Conservation (phyloP, 2,888 invertebrate genomes). For the Drosophila macrospina region DNA sequence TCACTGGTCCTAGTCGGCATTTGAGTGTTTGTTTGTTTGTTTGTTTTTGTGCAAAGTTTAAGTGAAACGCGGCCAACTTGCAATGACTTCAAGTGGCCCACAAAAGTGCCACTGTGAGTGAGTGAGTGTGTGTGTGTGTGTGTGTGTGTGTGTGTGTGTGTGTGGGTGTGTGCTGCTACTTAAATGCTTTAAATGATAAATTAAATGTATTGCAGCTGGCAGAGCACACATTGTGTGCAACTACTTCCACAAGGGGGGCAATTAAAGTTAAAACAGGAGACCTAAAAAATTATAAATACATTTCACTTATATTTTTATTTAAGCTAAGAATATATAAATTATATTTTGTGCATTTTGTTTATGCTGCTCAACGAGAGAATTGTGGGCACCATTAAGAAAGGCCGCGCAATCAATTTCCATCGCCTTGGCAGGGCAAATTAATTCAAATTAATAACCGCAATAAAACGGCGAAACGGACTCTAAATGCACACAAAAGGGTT, state of each 20-base stretch:
- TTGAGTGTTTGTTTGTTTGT: constrained; percentile 58
- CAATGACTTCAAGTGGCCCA: constrained; percentile 55
- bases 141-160: constrained; percentile 19
- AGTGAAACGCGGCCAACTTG: constrained; percentile 59
- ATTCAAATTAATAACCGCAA: constrained; percentile 66
- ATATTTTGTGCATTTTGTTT: constrained; percentile 4
- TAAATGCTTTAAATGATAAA: constrained; percentile 56
- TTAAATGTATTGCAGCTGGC: constrained; percentile 48
- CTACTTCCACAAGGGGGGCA: constrained; percentile 39
- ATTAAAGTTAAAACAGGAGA: constrained; percentile 49
- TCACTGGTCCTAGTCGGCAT: constrained; percentile 45
- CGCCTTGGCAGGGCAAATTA: constrained; percentile 51
- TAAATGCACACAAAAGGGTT: constrained; percentile 59
- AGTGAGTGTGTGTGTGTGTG: constrained; percentile 13
- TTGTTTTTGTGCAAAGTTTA: constrained; percentile 64
- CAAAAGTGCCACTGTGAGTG: constrained; percentile 42
- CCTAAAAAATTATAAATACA: constrained; percentile 12
- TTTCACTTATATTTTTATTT: neutral
- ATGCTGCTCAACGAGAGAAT: neutral
- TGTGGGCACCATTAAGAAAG: constrained; percentile 25
- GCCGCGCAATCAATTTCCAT: constrained; percentile 22
- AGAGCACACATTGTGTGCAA: constrained; percentile 25
- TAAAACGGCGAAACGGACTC: constrained; percentile 48
- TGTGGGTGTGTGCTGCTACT: constrained; percentile 37
- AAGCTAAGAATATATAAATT: constrained; percentile 4